phyloP scores from a whole-genome alignment of 2,888 invertebrate species.

The Agrotis ipsilon region DNA sequence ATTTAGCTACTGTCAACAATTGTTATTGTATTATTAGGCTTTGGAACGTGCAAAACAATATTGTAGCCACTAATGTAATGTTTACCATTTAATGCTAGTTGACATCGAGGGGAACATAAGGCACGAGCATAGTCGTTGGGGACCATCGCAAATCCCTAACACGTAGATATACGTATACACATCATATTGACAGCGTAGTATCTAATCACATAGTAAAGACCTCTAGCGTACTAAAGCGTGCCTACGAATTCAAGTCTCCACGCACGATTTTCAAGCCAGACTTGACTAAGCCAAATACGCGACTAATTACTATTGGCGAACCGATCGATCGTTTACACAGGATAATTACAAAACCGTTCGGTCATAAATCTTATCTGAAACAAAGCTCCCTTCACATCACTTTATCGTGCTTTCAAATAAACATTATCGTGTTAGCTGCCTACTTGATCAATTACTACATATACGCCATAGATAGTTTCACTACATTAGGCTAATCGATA shows the following conservation, averaged over 20 bases:
- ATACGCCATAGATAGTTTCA: slow-evolving; percentile 19
- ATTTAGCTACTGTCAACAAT: slow-evolving; percentile 4
- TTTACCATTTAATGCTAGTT: not conserved
- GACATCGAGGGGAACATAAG: not conserved
- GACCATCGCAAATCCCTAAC: not conserved
- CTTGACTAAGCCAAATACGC: slow-evolving; percentile 7
- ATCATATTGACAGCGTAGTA: no score
- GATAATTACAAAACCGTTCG: slow-evolving; percentile 26
- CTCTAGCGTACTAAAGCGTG: not conserved
- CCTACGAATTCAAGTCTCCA: slow-evolving; percentile 4
- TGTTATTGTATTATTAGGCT: slow-evolving; percentile 8
- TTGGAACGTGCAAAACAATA: slow-evolving; percentile 6
- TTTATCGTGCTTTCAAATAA: slow-evolving; percentile 13
- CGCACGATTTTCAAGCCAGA: slow-evolving; percentile 16
- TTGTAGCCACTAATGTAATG: not conserved
- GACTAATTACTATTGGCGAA: slow-evolving; percentile 22
- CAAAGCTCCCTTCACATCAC: slow-evolving; percentile 19
- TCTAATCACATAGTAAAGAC: not conserved
- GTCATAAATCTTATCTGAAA: slow-evolving; percentile 21
- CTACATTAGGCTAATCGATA: slow-evolving; percentile 29
- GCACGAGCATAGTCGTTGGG: not conserved
- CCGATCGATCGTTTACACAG: slow-evolving; percentile 34
- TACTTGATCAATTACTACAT: slow-evolving; percentile 23
- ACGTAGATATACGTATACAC: no score
- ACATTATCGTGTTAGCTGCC: slow-evolving; percentile 14